These are phyloP conservation scores for Chromoteleia sp. DNA, from an alignment of 2,888 invertebrate genomes.

Conservation along the genomic window DNA sequence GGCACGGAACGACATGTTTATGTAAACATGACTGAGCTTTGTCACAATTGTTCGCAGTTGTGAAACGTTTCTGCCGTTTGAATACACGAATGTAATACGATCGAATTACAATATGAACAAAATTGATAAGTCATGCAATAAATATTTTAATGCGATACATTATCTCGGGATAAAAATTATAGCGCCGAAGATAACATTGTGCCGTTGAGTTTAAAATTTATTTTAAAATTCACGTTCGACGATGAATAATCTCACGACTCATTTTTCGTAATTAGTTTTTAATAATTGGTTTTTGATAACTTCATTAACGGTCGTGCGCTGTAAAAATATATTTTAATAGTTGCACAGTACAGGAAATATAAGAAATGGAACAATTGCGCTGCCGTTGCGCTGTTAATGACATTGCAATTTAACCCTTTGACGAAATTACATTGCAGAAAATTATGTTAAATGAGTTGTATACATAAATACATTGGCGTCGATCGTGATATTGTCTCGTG, in stretches of 20 bases:
- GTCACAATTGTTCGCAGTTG: conserved; percentile 43
- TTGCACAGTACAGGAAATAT: neutral
- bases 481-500: conserved; percentile 53
- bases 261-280: neutral
- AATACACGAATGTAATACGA: conserved; percentile 21
- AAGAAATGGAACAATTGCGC: conserved; percentile 8
- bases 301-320: no score
- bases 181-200: no score
- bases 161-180: no score
- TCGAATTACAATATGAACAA: conserved; percentile 35
- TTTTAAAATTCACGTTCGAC: no score
- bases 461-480: conserved; percentile 44
- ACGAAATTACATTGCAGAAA: conserved; percentile 43
- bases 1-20: conserved; percentile 26
- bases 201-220: no score
- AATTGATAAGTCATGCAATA: conserved; percentile 44
- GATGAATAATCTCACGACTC: no score
- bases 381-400: conserved; percentile 54
- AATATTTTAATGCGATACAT: conserved; percentile 32
- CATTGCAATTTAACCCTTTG: conserved; percentile 40
- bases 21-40: conserved; percentile 55
- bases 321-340: no score
- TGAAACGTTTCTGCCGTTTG: conserved; percentile 32
- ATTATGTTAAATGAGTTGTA: conserved; percentile 52
- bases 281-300: neutral